Evolutionary conservation across 2,888 invertebrate genomes (phyloP).

Genomic region (Muscina levida): DNA sequence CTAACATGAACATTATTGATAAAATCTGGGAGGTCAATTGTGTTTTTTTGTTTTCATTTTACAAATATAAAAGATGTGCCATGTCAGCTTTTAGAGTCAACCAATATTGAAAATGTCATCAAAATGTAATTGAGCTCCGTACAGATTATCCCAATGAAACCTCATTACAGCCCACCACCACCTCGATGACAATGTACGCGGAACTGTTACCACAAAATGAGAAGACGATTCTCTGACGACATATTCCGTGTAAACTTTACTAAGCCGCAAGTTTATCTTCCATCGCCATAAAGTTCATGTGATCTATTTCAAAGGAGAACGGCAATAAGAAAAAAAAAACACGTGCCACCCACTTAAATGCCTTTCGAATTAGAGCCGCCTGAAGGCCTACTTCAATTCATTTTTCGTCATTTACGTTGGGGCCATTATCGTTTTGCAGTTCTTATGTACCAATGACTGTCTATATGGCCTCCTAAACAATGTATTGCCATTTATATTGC

Average conservation of each 20-base stretch:
- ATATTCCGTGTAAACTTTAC: conserved; percentile 19
- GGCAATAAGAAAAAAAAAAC: not conserved
- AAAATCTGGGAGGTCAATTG: too few relatives aligned
- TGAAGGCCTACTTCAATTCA: conserved; percentile 12
- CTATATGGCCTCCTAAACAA: conserved; percentile 24
- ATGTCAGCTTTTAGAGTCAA: conserved; percentile 10
- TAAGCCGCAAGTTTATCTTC: conserved; percentile 28
- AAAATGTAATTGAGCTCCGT: conserved; percentile 27
- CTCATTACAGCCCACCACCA: conserved; percentile 17
- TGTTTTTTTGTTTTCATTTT: too few relatives aligned
- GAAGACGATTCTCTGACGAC: conserved; percentile 9
- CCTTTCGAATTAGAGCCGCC: not conserved
- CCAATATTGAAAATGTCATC: not conserved
- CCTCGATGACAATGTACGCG: conserved; percentile 22
- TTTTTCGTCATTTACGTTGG: conserved; percentile 32
- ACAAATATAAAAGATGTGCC: too few relatives aligned
- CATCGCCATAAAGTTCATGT: conserved; percentile 22
- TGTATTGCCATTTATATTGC: conserved; percentile 42
- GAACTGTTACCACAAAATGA: too few relatives aligned
- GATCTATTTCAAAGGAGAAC: conserved; percentile 12
- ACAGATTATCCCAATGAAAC: conserved; percentile 12
- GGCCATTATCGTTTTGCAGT: conserved; percentile 54
- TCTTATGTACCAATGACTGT: conserved; percentile 37
- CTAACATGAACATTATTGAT: too few relatives aligned
- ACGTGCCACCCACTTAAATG: conserved; percentile 6